A percentile compares a stretch with the other conserved stretches of the same genome.
phyloP scores from a whole-genome alignment of 30 jellyfish, hydroid and myxozoan genomes.

The Turritopsis dohrnii region DNA sequence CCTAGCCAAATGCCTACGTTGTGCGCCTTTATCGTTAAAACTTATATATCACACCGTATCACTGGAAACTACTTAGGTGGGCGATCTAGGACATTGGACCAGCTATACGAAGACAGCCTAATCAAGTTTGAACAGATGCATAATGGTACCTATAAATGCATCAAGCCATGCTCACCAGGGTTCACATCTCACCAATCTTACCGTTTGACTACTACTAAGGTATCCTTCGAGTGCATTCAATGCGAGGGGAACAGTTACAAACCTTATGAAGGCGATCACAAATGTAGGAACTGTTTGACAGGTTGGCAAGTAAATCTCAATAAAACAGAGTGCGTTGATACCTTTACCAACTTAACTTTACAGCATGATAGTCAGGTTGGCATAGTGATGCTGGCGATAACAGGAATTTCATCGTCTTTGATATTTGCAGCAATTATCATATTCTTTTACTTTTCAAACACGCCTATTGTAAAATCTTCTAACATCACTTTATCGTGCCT shows the following conservation, averaged over 20 bases:
- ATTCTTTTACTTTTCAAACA: background rate
- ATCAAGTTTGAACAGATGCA: background rate
- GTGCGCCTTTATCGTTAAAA: background rate
- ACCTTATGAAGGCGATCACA: background rate
- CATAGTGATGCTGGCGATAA: background rate
- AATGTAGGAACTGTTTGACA: background rate
- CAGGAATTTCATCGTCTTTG: background rate
- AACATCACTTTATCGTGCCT: background rate
- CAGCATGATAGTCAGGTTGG: background rate
- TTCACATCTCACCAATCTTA: background rate
- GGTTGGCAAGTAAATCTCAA: background rate
- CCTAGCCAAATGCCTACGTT: background rate
- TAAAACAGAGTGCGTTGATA: background rate
- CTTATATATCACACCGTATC: background rate
- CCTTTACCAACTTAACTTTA: background rate
- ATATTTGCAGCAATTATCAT: background rate
- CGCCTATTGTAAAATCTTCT: background rate
- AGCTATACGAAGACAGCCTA: background rate
- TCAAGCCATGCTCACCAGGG: background rate
- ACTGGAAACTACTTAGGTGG: background rate
- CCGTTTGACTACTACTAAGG: background rate
- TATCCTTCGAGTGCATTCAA: background rate
- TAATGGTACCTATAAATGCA: background rate
- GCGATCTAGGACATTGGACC: background rate
- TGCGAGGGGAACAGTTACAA: background rate